Evolutionary conservation across 2,113 vertebrate genomes (phyloP), one percentile per base, ranked within the genome.

Genomic region (Phrynosoma platyrhinos): DNA sequence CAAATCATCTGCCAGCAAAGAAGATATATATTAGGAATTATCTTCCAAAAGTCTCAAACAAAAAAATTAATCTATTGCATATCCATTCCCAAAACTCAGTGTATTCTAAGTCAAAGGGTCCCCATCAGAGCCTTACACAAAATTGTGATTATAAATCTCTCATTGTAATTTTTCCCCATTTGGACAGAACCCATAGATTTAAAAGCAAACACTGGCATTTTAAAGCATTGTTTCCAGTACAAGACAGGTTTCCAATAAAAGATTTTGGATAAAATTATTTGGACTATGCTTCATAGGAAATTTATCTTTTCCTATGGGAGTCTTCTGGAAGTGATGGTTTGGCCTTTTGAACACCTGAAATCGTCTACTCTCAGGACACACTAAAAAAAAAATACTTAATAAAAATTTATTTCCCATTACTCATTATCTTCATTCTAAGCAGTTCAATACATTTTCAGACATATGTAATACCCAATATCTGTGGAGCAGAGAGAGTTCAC

Each of bases 1-100:
- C 1, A 64, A 0, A 0, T 30, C 4, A 9, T 72, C 36, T 64
- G 52, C 32, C 47, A 86, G 47, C 47, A 47, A 36, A 47, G 47
- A 47, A 47, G 47, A 42, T 8, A 40, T 18, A 72, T 10, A 27
- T 13, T 30, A 14, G 2, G 32, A 23, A 9, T 14, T 66, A 1
- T 40, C 16, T 27, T 20, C 10, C 12, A 30, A 58, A 79, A 36
- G 13, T 23, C 79, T n/a, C 30, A 53, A 87, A 55, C 12, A 79
- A 3, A n/a, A n/a, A 69, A 66, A 20, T 2, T 20, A 23, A 3
- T 14, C 83, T 27, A 42, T 16, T 40, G 10, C 13, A 18, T 47
- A 47, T 47, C 47, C 5, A 7, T 47, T 47, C 47, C 47, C 7
- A 78, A 68, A 25, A 27, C 40, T 55, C 23, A n/a, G 16, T 7